Evolutionary conservation across 2,113 vertebrate species (phyloP), one percentile per base, ranked within the genome.

Genomic region (Chascanopsetta lugubris): DNA sequence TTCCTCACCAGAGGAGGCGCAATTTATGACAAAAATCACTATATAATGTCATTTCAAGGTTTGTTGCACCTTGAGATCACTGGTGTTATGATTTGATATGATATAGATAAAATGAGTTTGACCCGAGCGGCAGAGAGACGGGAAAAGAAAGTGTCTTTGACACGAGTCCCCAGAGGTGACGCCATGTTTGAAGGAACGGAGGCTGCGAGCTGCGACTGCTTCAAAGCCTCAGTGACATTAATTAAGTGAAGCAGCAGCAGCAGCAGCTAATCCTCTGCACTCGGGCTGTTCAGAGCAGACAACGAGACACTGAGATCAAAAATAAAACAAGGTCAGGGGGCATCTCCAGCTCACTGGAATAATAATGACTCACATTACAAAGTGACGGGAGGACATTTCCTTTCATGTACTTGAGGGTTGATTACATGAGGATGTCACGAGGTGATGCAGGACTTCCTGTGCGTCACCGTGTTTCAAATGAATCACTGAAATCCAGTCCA

Each of bases 181-280:
- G 18, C 8, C 42, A 70, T 11, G 21, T 18, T 18, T 56, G 26
- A 54, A 47, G 15, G 18, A 30, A 6, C 18, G 9, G 7, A 46
- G 46, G 17, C 38, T 40, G 40, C 38, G 26, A 1, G 21, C 54
- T 53, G 76, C 10, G 54, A 61, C 63, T 72, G 21, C 47, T 64
- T 61, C 46, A 60, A 43, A 61, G 80, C 72, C 51, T 48, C 74
- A 60, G 63, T 76, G 80, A 79, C 76, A 69, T 56, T 77, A 77
- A 77, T 84, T 72, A 78, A 67, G 58, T 77, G 43, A 71, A 77
- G 54, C 12, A 58, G 66, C 45, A 61, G 49, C 45, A 62, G 59
- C 60, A 69, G 67, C 8, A 18, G 75, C 55, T 72, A 75, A 75
- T 72, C 75, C 29, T 30, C 43, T 53, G 62, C 55, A 72, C 56